Base-by-base conservation (phyloP, 2,113 vertebrate species). In the Thalassoma bifasciatum region DNA sequence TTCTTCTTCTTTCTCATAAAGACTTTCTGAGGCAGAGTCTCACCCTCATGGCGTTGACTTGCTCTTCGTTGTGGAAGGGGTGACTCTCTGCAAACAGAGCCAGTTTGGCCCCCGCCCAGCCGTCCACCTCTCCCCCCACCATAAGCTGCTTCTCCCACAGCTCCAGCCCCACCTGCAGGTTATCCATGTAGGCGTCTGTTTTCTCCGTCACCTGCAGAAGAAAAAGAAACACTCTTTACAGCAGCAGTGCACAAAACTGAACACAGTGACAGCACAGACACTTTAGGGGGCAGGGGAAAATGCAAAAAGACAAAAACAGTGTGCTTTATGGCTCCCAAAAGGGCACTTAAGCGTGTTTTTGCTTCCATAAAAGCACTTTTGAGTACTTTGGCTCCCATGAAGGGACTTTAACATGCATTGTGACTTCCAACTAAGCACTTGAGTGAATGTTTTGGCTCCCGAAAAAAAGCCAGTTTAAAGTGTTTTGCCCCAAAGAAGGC, bases 61-160 rank as follows among this genome's bases (percentile, higher is more conserved):
- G 94, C 10, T 94, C 91, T 49, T 95, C 92, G 0, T 86, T 90
- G 72, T 84, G 70, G 68, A 95, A 94, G 56, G 95, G 85, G 13
- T 91, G 86, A 16, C 36, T 83, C 6, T 89, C 94, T 22, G 95
- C 92, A 34, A 94, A 83, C 0, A 92, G 73, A 44, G 78, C 75
- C 54, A 97, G 92, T 57, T 94, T 93, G 26, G 79, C 70, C 1
- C 86, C 89, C 1, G 90, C 90, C 97, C 97, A 97, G 30, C 83
- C 71, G 0, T 97, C 96, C 0, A 96, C 83, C 5, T 92, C 93
- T 47, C 63, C 90, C 9, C 95, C 96, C 26, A 97, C 81, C 70
- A 89, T 85, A 49, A 95, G 92, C 86, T 98, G 95, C 82, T 96
- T 98, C 69, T 98, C 96, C 98, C 97, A 99, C 82, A 97, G 86